Percentiles rank a stretch among this genome's conserved stretches.
Evolutionary conservation across 2,888 invertebrate genomes (phyloP).

Genomic region (Acanthopleura granulata): DNA sequence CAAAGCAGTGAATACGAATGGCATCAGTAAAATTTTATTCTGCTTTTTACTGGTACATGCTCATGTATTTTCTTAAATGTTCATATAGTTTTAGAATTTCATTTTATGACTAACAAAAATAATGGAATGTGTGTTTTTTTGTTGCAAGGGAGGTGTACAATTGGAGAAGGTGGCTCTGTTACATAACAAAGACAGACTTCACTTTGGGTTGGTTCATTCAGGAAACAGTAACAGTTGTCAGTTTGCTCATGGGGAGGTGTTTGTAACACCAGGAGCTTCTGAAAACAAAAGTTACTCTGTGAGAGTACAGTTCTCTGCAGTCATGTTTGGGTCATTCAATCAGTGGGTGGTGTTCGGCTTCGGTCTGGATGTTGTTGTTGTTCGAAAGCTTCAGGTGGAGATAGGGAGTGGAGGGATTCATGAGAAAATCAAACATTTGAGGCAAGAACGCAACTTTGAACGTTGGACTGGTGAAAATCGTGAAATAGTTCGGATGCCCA

Average conservation of each 20-base stretch:
- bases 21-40: too few relatives aligned
- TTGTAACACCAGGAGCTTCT: slow-evolving; percentile 38
- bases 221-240: slow-evolving; percentile 44
- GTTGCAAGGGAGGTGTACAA: slow-evolving; percentile 12
- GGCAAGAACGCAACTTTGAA: slow-evolving; percentile 58
- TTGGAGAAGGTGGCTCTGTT: slow-evolving; percentile 59
- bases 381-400: slow-evolving; percentile 59
- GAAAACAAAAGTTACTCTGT: slow-evolving; percentile 41
- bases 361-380: slow-evolving; percentile 53
- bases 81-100: too few relatives aligned
- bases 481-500: slow-evolving; percentile 47
- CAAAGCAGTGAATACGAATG: too few relatives aligned
- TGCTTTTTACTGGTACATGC: too few relatives aligned
- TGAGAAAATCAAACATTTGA: slow-evolving; percentile 49
- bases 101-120: not conserved
- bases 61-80: too few relatives aligned
- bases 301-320: slow-evolving; percentile 47
- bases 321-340: slow-evolving; percentile 65
- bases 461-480: slow-evolving; percentile 63
- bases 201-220: slow-evolving; percentile 48
- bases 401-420: slow-evolving; percentile 52
- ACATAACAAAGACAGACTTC: slow-evolving; percentile 60
- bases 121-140: not conserved
- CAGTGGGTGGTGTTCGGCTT: slow-evolving; percentile 67
- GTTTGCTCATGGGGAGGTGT: slow-evolving; percentile 56